Evolutionary conservation across 2,797 vertebrate genomes (phyloP), one percentile per base, ranked within the genome.

Genomic region (Anableps anableps): DNA sequence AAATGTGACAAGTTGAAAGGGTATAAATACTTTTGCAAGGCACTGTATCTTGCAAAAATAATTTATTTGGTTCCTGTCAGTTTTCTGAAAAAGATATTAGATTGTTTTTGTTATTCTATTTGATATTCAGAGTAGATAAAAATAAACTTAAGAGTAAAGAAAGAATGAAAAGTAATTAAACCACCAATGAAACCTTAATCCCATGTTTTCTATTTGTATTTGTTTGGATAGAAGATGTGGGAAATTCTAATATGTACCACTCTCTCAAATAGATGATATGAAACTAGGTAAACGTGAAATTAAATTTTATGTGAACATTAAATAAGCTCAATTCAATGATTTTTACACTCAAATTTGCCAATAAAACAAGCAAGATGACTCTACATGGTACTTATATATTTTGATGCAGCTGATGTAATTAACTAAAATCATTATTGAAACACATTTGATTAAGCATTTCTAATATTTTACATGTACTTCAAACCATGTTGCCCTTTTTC

Each of bases 401-500:
- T n/a, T 58, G 43, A 68, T 68, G 14, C 5, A 21, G 34, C 66
- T n/a, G 34, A 41, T 58, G 6, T 50, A 76, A 29, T 66, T 8
- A 17, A 19, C 9, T 38, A n/a, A 70, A 1, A n/a, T 4, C 45
- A 5, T 53, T 11, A 31, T 21, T 36, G 10, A 47, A 23, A 76
- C n/a, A 60, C 19, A 21, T 45, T 47, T 34, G 4, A 48, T 68
- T 21, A 26, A 38, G 21, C 31, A 50, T 64, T 76, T 75, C 2
- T 1, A 73, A 64, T 53, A 19, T 29, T 8, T 48, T 26, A 21
- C n/a, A 45, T 45, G 7, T 21, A 31, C 19, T 48, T 48, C 29
- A 76, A 48, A 34, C 29, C 10, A n/a, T 64, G n/a, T 31, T 76
- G 74, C n/a, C 19, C 55, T 75, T 75, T 23, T 23, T 62, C 16